phyloP scores from a whole-genome alignment of 2,113 vertebrate species.

The Petrocephalus microphthalmus region DNA sequence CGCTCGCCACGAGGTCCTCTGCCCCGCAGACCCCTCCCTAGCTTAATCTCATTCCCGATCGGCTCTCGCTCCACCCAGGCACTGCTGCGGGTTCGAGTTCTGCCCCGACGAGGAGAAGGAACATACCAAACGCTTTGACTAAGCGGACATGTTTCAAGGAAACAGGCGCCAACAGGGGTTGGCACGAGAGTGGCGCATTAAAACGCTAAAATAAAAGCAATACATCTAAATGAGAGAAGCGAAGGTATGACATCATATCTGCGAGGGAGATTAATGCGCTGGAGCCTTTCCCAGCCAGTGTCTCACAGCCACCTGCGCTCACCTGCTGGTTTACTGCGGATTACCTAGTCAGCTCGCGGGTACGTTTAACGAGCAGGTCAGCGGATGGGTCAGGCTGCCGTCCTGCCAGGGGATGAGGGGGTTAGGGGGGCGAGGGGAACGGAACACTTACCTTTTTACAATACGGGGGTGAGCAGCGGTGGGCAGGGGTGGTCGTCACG shows the following conservation, averaged over 20 bases:
- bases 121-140: conserved; percentile 1
- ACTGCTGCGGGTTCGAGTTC: not conserved
- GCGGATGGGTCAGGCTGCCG: not conserved
- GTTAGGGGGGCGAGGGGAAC: not conserved
- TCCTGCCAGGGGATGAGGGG: conserved; percentile 20
- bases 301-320: not conserved
- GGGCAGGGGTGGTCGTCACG: not conserved
- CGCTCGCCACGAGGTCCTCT: not conserved
- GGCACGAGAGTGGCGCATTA: conserved; percentile 49
- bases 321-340: not conserved
- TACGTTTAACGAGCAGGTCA: not conserved
- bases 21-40: not conserved
- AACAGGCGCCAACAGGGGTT: conserved; percentile 42
- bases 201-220: conserved; percentile 35
- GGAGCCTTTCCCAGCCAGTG: not conserved
- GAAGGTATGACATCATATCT: conserved; percentile 13
- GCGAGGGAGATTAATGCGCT: not conserved
- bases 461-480: not conserved
- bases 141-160: conserved; percentile 38
- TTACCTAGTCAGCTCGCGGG: not conserved
- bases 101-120: not conserved
- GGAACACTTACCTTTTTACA: conserved; percentile 48
- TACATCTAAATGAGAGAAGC: not conserved
- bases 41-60: not conserved
- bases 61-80: not conserved